Base-by-base conservation (phyloP, 2,888 invertebrate genomes). In the Stomorhina lunata region DNA sequence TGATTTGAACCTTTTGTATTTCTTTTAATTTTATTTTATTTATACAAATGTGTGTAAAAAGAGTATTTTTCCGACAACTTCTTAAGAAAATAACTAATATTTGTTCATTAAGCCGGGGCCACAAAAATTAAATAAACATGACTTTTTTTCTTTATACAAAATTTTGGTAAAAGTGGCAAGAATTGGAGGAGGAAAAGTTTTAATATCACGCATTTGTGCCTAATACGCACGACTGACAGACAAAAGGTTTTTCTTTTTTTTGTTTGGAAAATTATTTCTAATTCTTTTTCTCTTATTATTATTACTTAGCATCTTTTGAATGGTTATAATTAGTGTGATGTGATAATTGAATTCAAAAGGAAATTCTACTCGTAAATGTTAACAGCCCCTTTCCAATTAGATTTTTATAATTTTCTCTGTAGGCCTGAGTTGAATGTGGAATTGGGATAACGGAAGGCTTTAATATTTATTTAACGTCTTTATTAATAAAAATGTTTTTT, bases 111-210 rank as follows among this genome's bases (percentile, higher is more conserved):
- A 73, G 66, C 27, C 27, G 72, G 59, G 45, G 72, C 79, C 66
- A 72, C 72, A 80, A 45, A 80, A 80, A 80, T 80, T 80, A 80
- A 68, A 73, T 68, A 73, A 73, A 80, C 79, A 80, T 80, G 66
- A 80, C 79, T 80, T 80, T 73, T 68, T 73, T 57, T 20, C 73
- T 4, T 9, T n/a, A n/a, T n/a, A n/a, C n/a, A n/a, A 57, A 57
- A 57, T 29, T 57, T 10, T 15, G 17, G 17, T 53, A 34, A 57
- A 57, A 57, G 12, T 61, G 48, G 10, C 17, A 48, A 61, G 50
- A 40, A n/a, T n/a, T 45, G 55, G 55, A 66, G 66, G 29, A 66
- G 50, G 25, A n/a, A 45, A 72, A 73, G 65, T 66, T 66, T 79
- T 43, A 20, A 12, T 59, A 59, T 59, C 79, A 73, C 79, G 72